Conservation (phyloP, 2,888 invertebrate genomes). For the Elgonia sp. region DNA sequence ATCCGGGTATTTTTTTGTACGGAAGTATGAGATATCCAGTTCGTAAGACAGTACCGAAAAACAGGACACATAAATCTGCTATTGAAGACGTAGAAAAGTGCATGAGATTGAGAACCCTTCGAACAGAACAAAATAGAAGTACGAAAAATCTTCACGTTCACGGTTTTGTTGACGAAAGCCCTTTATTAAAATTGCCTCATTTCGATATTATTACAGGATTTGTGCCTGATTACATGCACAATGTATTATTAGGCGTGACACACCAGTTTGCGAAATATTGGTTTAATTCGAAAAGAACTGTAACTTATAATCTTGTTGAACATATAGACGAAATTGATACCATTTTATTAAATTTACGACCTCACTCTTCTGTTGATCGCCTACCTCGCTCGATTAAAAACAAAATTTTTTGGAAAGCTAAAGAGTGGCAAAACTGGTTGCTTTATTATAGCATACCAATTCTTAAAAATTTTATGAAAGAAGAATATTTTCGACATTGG, state of each 20-base stretch:
- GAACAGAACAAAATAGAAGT: background rate
- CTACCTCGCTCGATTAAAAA: conserved; percentile 2
- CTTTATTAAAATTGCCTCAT: conserved; percentile 46
- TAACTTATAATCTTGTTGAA: background rate
- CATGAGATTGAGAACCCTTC: no score
- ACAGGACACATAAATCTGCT: no score
- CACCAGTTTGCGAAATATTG: conserved; percentile 45
- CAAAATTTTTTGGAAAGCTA: conserved; percentile 22
- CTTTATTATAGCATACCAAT: conserved; percentile 6
- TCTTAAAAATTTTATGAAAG: background rate
- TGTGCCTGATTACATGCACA: conserved; percentile 73
- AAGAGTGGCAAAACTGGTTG: conserved; percentile 22
- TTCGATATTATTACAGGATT: conserved; percentile 70
- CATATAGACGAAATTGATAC: conserved; percentile 7
- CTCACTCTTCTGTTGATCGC: conserved; percentile 15
- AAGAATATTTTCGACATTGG: background rate
- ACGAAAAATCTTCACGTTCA: conserved; percentile 39
- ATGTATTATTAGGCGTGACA: conserved; percentile 55
- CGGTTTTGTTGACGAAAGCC: conserved; percentile 49
- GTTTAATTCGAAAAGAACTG: background rate
- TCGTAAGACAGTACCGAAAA: no score
- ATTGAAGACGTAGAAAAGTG: no score
- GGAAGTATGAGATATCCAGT: no score
- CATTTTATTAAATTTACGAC: conserved; percentile 4
- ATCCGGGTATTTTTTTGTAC: no score